These are phyloP conservation scores for Xylota sylvarum DNA, from an alignment of 2,888 invertebrate genomes.

Conservation along the genomic window DNA sequence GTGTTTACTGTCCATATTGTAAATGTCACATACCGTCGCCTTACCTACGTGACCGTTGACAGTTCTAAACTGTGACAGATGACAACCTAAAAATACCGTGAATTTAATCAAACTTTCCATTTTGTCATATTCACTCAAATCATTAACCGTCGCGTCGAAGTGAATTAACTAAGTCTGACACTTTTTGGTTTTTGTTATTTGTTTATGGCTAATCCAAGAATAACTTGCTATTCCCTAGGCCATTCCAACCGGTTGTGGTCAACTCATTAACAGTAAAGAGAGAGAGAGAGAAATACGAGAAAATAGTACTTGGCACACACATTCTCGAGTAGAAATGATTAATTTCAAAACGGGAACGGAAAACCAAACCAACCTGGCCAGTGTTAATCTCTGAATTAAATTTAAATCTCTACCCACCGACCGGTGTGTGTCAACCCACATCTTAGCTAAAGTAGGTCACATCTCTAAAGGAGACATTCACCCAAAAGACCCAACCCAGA, in stretches of 20 bases:
- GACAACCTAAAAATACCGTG: background rate
- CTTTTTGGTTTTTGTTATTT: background rate
- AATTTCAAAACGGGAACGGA: conserved; percentile 22
- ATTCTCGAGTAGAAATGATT: conserved; percentile 25
- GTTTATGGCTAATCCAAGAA: conserved; percentile 6
- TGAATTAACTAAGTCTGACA: background rate
- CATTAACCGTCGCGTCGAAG: background rate
- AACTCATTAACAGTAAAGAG: conserved; percentile 2
- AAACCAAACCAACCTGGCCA: conserved; percentile 40
- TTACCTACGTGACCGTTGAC: background rate
- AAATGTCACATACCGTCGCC: background rate
- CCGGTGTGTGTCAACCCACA: conserved; percentile 1
- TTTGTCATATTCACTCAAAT: background rate
- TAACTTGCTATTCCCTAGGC: background rate
- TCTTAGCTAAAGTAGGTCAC: conserved; percentile 56
- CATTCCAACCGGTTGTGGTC: conserved; percentile 10
- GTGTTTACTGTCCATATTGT: background rate
- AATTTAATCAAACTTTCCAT: background rate
- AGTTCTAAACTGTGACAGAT: background rate
- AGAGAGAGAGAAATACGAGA: conserved; percentile 7
- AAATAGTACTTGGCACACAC: conserved; percentile 16
- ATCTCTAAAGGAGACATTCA: conserved; percentile 58
- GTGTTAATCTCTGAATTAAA: conserved; percentile 11
- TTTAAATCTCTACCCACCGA: background rate
- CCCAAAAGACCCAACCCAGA: conserved; percentile 8